phyloP scores from a whole-genome alignment of 2,797 vertebrate species.

The Amazona ochrocephala region DNA sequence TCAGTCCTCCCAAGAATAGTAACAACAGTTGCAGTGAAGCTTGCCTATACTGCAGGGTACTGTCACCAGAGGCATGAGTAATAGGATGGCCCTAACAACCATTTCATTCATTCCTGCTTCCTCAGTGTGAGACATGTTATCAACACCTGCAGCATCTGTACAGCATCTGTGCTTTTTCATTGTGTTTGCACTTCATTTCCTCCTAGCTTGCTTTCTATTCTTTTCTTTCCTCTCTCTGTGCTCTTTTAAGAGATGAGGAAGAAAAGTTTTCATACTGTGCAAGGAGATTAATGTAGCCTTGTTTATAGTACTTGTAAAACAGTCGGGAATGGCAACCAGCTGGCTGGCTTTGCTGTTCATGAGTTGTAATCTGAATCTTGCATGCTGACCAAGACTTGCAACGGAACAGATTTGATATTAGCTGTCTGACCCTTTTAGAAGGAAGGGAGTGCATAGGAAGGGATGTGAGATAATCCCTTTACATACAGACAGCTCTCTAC shows the following conservation, averaged over 20 bases:
- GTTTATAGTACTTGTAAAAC: neutral
- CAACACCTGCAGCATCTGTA: neutral
- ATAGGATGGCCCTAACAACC: neutral
- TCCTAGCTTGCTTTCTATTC: neutral
- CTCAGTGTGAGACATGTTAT: neutral
- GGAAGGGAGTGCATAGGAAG: neutral
- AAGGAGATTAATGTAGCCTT: neutral
- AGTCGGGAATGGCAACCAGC: neutral
- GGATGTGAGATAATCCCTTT: neutral
- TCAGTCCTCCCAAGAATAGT: slow-evolving; percentile 24
- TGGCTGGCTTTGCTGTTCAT: neutral
- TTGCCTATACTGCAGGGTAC: neutral
- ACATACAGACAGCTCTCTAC: neutral
- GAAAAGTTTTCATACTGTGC: neutral
- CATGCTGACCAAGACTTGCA: neutral
- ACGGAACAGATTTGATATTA: neutral
- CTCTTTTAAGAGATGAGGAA: slow-evolving; percentile 17
- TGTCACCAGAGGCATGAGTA: slow-evolving; percentile 7
- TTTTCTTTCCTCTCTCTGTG: slow-evolving; percentile 16
- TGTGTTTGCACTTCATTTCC: slow-evolving; percentile 12
- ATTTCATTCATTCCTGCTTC: slow-evolving; percentile 2
- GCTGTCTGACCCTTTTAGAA: neutral
- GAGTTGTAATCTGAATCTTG: neutral
- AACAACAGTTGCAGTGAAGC: slow-evolving; percentile 12
- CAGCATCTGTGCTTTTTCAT: neutral